Evolutionary conservation across 2,888 invertebrate species (phyloP), one percentile per base, ranked within the genome.

Genomic region (Tinea trinotella): DNA sequence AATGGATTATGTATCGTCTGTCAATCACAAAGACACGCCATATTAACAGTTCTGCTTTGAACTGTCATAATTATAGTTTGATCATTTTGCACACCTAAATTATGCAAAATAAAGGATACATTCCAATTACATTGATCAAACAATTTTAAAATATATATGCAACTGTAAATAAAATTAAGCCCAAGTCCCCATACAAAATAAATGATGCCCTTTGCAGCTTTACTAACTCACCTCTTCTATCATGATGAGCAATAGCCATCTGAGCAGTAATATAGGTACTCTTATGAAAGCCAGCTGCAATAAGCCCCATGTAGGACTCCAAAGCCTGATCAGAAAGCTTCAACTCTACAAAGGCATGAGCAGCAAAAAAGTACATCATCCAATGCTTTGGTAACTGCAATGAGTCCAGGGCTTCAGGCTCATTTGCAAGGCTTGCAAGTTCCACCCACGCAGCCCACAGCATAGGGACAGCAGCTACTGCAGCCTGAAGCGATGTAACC

Each of bases 361-460:
- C 97, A 57, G 94, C 87, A 74, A 98, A 99, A 68, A 99, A 94
- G 61, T 94, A 90, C 74, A 93, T 93, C 89, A 98, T 96, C 98
- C 98, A 99, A 75, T 97, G 96, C 60, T 92, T 90, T 0, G 97
- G 97, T 40, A 93, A 72, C 56, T 88, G 87, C 3, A 92, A 69
- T 2, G 88, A 84, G 56, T 90, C 87, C 15, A 93, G 68, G 53
- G 92, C 93, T 64, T 94, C 93, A 74, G 92, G 92, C 64, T 95
- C 94, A 58, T 91, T 90, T 54, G 98, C 91, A 1, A 99, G 81
- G 6, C 93, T 90, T 0, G 96, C 93, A 10, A 99, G 81, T 73
- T 98, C 98, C 30, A 95, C 87, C 96, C 99, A 99, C 0, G 98
- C 94, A 40, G 96, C 93, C 99, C 99, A 99, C 57, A 97, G 89